A percentile compares a stretch with the other conserved stretches of the same genome.
Evolutionary conservation across 1,140 invertebrate genomes (phyloP).

Genomic region (Aethina tumida): DNA sequence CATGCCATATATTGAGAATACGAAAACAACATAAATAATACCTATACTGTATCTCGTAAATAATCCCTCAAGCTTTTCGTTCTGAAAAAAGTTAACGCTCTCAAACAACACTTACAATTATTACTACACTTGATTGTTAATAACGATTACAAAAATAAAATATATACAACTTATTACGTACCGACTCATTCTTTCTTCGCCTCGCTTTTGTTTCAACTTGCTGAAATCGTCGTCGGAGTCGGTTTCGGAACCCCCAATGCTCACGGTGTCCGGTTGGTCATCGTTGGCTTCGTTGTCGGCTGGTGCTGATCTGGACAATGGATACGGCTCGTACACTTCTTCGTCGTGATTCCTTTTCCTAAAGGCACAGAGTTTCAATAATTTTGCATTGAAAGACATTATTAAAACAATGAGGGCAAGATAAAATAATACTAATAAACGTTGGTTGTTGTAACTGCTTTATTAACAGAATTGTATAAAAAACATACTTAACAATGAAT

Average conservation of each 20-base stretch:
- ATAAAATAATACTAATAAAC: slow-evolving; percentile 3
- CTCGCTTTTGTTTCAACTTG: slow-evolving; percentile 26
- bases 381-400: neutral
- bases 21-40: too few species aligned
- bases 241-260: slow-evolving; percentile 28
- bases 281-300: slow-evolving; percentile 11
- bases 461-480: too few species aligned
- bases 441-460: too few species aligned
- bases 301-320: slow-evolving; percentile 24
- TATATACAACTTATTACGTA: slow-evolving; percentile 9
- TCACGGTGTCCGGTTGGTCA: slow-evolving; percentile 28
- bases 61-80: too few species aligned
- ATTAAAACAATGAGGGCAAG: slow-evolving; percentile 1
- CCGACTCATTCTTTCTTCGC: slow-evolving; percentile 29
- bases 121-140: too few species aligned
- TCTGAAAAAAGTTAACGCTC: too few species aligned
- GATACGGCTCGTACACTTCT: slow-evolving; percentile 21
- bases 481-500: too few species aligned
- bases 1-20: too few species aligned
- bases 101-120: too few species aligned
- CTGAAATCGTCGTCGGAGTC: slow-evolving; percentile 29
- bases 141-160: slow-evolving; percentile 3
- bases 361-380: slow-evolving; percentile 5
- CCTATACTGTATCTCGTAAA: too few species aligned
- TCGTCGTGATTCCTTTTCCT: too few species aligned